phyloP scores from a whole-genome alignment of 2,888 invertebrate genomes.

The Drosophila histrio region DNA sequence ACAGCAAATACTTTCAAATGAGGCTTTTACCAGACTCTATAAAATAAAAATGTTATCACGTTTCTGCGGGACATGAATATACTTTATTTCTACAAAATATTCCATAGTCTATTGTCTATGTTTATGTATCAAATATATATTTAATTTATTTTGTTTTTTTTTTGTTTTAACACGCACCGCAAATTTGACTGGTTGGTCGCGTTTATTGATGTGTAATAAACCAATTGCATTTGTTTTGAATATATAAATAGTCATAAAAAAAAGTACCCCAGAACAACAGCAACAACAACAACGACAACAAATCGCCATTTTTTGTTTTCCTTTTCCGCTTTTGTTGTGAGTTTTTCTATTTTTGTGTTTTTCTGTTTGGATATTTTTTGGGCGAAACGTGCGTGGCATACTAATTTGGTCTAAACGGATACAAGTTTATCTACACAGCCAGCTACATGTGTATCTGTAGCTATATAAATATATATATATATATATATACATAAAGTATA shows the following conservation, averaged over 20 bases:
- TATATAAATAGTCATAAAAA: constrained; percentile 79
- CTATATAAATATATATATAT: constrained; percentile 5
- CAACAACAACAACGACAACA: constrained; percentile 24
- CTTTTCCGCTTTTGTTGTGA: constrained; percentile 49
- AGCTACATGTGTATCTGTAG: constrained; percentile 1
- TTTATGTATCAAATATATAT: constrained; percentile 29
- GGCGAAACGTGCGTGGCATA: constrained; percentile 70
- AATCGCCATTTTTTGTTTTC: constrained; percentile 63
- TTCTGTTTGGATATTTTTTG: constrained; percentile 36
- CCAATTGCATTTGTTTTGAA: constrained; percentile 83
- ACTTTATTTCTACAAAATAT: constrained; percentile 3
- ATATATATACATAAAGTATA: background rate
- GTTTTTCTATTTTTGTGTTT: constrained; percentile 21
- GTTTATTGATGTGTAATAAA: constrained; percentile 80
- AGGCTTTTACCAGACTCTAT: background rate
- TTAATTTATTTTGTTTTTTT: constrained; percentile 14
- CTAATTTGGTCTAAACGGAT: constrained; percentile 74
- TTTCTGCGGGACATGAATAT: constrained; percentile 44
- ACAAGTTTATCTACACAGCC: constrained; percentile 16
- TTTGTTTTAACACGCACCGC: constrained; percentile 48
- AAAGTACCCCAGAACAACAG: constrained; percentile 7
- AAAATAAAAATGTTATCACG: constrained; percentile 66
- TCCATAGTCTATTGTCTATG: background rate
- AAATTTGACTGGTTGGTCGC: constrained; percentile 62
- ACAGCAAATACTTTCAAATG: too few species aligned